phyloP scores from a whole-genome alignment of 2,113 vertebrate genomes.

The Macrotis lagotis region DNA sequence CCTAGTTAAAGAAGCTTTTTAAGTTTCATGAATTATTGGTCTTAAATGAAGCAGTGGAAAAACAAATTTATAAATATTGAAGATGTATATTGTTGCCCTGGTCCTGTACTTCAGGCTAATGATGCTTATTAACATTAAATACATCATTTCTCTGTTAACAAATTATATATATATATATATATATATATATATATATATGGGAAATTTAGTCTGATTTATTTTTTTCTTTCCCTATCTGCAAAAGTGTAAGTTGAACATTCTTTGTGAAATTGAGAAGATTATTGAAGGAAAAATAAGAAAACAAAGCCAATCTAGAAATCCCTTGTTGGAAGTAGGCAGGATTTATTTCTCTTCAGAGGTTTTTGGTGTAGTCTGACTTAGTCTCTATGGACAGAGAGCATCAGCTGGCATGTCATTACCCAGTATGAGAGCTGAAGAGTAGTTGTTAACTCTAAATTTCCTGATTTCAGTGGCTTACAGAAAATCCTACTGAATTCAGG shows the following conservation, averaged over 20 bases:
- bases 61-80: slow-evolving; percentile 24
- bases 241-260: slow-evolving; percentile 17
- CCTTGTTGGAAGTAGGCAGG: slow-evolving; percentile 14
- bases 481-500: not conserved
- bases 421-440: slow-evolving; percentile 47
- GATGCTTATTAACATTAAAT: not conserved
- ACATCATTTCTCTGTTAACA: slow-evolving; percentile 26
- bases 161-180: too few relatives aligned
- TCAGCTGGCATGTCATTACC: slow-evolving; percentile 44
- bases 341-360: slow-evolving; percentile 42
- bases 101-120: slow-evolving; percentile 23
- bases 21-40: not conserved
- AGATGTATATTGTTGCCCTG: not conserved
- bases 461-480: slow-evolving; percentile 14
- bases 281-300: not conserved
- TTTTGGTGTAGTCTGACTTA: slow-evolving; percentile 54
- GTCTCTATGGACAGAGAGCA: slow-evolving; percentile 57
- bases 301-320: not conserved
- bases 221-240: slow-evolving; percentile 1
- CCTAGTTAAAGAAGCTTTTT: slow-evolving; percentile 39
- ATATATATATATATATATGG: too few relatives aligned
- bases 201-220: slow-evolving; percentile 24
- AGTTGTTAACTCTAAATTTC: slow-evolving; percentile 32
- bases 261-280: slow-evolving; percentile 40
- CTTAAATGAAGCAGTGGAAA: slow-evolving; percentile 11